A percentile compares a stretch with the other conserved stretches of the same genome.
These are phyloP conservation scores for Epizoanthus scotinus DNA, from an alignment of 92 coral and sea anemone species.

Conservation along the genomic window DNA sequence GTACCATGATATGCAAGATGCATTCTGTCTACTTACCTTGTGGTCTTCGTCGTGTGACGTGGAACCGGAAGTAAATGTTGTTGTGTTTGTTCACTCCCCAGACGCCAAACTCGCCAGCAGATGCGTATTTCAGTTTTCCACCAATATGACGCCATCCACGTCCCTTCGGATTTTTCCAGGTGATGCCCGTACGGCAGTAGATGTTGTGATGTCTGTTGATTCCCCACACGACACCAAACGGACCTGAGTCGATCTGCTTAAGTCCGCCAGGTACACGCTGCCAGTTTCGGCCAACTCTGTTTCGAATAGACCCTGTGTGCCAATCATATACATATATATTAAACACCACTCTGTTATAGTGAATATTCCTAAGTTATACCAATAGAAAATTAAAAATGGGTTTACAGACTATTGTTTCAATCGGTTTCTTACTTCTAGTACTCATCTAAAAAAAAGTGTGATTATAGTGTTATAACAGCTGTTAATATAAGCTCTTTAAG, in stretches of 20 bases:
- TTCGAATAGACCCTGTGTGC: conserved; percentile 9
- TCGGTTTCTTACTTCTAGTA: too few species aligned
- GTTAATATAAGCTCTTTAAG: too few species aligned
- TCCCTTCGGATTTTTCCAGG: conserved; percentile 37
- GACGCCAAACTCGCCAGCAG: conserved; percentile 38
- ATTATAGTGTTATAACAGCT: too few species aligned
- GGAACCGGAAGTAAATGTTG: conserved; percentile 25
- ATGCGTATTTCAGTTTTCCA: conserved; percentile 33
- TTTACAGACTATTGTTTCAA: too few species aligned
- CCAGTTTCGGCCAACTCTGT: conserved; percentile 27
- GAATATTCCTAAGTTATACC: too few species aligned
- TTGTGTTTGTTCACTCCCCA: conserved; percentile 44
- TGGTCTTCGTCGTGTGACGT: not conserved
- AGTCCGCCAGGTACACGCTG: conserved; percentile 25
- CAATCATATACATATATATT: too few species aligned
- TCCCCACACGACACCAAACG: conserved; percentile 43
- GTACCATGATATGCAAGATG: too few species aligned
- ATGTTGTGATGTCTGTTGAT: conserved; percentile 3
- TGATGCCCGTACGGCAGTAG: conserved; percentile 41
- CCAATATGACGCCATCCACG: conserved; percentile 5
- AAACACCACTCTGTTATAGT: too few species aligned
- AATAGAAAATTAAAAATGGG: too few species aligned
- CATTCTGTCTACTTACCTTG: conserved; percentile 16
- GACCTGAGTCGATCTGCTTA: conserved; percentile 50
- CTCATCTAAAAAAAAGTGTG: too few species aligned